Percentiles rank a stretch among this genome's conserved stretches.
Evolutionary conservation across 2,888 invertebrate species (phyloP).

Genomic region (Euzophera pinguis): DNA sequence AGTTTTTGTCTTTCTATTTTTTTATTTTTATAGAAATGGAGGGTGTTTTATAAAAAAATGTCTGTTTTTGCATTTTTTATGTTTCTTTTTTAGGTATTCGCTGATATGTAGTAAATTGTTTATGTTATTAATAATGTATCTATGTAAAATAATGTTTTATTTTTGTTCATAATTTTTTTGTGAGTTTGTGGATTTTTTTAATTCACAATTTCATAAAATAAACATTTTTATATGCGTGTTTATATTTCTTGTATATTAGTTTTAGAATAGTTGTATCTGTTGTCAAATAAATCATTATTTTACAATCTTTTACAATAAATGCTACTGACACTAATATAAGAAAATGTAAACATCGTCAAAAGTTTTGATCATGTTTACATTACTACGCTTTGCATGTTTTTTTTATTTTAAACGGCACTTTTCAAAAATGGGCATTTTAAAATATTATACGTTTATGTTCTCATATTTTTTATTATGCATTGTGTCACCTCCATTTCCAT

Average conservation of each 20-base stretch:
- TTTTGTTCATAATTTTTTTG: conserved; percentile 21
- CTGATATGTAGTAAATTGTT: conserved; percentile 25
- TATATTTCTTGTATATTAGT: conserved; percentile 33
- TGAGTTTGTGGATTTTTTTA: neutral
- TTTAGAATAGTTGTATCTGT: neutral
- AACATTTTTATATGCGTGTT: conserved; percentile 27
- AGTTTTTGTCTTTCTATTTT: conserved; percentile 26
- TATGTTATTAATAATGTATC: conserved; percentile 21
- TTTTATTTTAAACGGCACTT: conserved; percentile 22
- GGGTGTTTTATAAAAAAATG: conserved; percentile 60
- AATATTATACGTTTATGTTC: conserved; percentile 26
- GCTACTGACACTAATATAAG: neutral
- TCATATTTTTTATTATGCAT: conserved; percentile 15
- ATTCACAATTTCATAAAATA: neutral
- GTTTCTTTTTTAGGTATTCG: conserved; percentile 29
- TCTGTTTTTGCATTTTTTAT: conserved; percentile 45
- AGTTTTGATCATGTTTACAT: conserved; percentile 45
- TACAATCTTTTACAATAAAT: neutral
- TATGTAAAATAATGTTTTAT: conserved; percentile 38
- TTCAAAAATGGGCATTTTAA: conserved; percentile 76
- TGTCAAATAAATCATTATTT: conserved; percentile 4
- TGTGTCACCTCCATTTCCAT: conserved; percentile 73
- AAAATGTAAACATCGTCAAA: conserved; percentile 6
- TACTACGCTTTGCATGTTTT: conserved; percentile 41
- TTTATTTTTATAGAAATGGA: conserved; percentile 69